Evolutionary conservation across 2,888 invertebrate genomes (phyloP), one percentile per base, ranked within the genome.

Genomic region (Troilus luridus): DNA sequence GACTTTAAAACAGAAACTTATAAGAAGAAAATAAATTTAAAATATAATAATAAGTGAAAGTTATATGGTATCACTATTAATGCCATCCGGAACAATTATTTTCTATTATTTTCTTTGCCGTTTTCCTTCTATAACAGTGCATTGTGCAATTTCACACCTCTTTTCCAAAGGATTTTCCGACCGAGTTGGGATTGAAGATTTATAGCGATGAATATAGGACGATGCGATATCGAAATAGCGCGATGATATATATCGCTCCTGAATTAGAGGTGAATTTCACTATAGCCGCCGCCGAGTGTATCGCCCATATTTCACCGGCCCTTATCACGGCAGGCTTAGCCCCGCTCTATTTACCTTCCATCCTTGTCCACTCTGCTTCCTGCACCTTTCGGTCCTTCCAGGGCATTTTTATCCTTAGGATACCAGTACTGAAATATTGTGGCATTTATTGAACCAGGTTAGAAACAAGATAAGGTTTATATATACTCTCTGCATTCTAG

Each of bases 221-320:
- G 72, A 41, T 41, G 72, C 7, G 27, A 77, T 41, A 77, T 41
- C 72, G 27, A 77, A 77, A 77, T 19, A 77, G 14, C 27, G 1
- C 8, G 17, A 19, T 77, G 72, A 77, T 77, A 41, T 77, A 77
- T 77, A 77, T 41, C 27, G 27, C 17, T 8, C 19, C 72, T 41
- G 27, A 41, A 77, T 77, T 41, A 77, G 27, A 41, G 72, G 72
- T 77, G 41, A 77, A 77, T 77, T 77, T 77, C 72, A 77, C 72
- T 77, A 14, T 77, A 77, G 72, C 14, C 8, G 72, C 27, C 72
- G 27, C 72, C n/a, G 27, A 77, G 72, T 77, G 72, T 77, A 41
- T 77, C 72, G 27, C n/a, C 27, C 72, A 77, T 77, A 77, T 77
- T 77, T 77, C 72, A 77, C 72, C 67, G 5, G 14, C n/a, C 41